Evolutionary conservation across 2,113 vertebrate genomes (phyloP), one percentile per base, ranked within the genome.

Genomic region (Anser brachyrhynchus): DNA sequence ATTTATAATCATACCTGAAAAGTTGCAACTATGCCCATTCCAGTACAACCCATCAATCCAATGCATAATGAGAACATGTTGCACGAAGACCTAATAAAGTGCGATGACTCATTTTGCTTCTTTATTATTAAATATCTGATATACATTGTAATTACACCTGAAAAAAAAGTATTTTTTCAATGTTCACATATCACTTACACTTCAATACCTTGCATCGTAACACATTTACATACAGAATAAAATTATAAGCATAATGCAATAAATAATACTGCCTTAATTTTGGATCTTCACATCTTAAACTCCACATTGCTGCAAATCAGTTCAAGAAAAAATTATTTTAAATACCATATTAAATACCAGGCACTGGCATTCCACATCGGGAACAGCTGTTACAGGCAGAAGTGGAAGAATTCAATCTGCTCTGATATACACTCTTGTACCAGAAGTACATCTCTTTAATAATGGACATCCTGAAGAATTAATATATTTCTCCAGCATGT

Each of bases 11-110:
- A 33, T 97, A 99, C 99, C 99, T 99, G 99, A 96, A 99, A 99
- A 84, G 98, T 99, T 84, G 99, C 99, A 65, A 99, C 99, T 39
- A 99, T 93, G 57, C 98, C 98, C 99, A 99, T 99, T 91, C 99
- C 99, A 31, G 98, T 65, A 94, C 99, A 99, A 84, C 99, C 98
- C 51, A 98, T 11, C 59, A 98, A 16, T 87, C 99, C 99, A 9
- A 98, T 4, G 17, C 73, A 89, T 13, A 99, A 91, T 0, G 98
- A 97, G 62, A 90, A 25, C 65, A 89, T n/a, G 87, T 99, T 99
- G 74, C 98, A 97, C 0, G 43, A 4, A 10, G 98, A 62, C 5
- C 33, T 90, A 92, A 98, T 54, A 8, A 95, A 90, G 12, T 61
- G 51, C 0, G 83, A 96, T 7, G 91, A 94, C 52, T 98, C 97